Percentiles rank a stretch among this genome's conserved stretches.
Conservation (phyloP, 1,140 invertebrate species). For the Cydia fagiglandana region DNA sequence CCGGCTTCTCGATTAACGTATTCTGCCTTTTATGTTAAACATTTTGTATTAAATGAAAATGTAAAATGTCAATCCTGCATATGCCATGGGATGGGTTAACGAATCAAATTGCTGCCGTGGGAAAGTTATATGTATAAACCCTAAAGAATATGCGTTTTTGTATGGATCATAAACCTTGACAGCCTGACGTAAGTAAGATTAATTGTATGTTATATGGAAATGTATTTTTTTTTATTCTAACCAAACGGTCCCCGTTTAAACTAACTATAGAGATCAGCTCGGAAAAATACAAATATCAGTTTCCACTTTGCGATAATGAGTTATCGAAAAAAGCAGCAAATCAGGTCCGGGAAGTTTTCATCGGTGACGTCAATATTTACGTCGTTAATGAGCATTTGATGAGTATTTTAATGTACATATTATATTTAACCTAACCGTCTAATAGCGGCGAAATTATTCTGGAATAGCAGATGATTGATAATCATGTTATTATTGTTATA, state of each 20-base stretch:
- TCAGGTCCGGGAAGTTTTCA: neutral
- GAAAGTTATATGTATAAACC: neutral
- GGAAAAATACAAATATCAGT: constrained; percentile 5
- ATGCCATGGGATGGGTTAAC: no score
- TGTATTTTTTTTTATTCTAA: neutral
- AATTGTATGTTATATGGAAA: neutral
- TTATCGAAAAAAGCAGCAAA: neutral
- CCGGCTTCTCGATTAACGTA: neutral
- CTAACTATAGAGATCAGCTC: neutral
- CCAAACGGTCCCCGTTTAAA: neutral
- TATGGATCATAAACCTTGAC: neutral
- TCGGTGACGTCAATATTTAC: constrained; percentile 1
- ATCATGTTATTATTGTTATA: neutral
- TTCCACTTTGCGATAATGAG: neutral
- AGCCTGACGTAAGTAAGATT: neutral
- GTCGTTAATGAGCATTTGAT: neutral
- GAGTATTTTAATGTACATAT: neutral
- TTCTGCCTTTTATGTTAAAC: neutral
- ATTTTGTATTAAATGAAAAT: neutral
- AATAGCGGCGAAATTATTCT: neutral
- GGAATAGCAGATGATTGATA: neutral
- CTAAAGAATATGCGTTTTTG: neutral
- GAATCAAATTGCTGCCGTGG: no score
- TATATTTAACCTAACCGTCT: neutral
- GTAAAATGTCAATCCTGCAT: neutral